A percentile compares a stretch with the other conserved stretches of the same genome.
These are phyloP conservation scores for Pipistrellus nathusii DNA, from an alignment of 2,797 vertebrate genomes.

Conservation along the genomic window DNA sequence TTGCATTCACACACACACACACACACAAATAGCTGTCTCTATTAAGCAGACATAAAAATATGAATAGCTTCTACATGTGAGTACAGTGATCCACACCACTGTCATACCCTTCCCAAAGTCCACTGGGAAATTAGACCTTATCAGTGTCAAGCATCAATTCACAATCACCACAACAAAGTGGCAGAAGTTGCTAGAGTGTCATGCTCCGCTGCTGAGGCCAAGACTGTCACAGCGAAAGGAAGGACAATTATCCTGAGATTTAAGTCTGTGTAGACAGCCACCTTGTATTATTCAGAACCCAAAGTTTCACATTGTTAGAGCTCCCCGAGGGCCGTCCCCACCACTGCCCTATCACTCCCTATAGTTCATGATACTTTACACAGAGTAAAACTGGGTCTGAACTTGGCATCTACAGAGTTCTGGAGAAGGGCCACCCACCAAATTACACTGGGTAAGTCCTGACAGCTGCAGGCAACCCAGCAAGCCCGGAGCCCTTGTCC, in stretches of 20 bases:
- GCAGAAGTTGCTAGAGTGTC: constrained; percentile 76
- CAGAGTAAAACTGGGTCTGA: constrained; percentile 45
- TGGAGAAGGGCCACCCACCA: constrained; percentile 24
- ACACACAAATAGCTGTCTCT: neutral
- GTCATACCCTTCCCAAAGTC: constrained; percentile 58
- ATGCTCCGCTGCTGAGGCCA: constrained; percentile 62
- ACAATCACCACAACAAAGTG: constrained; percentile 73
- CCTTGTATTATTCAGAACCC: constrained; percentile 61
- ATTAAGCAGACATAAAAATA: constrained; percentile 45
- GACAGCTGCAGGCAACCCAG: constrained; percentile 73
- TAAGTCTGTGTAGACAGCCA: constrained; percentile 70
- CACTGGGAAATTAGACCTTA: constrained; percentile 81
- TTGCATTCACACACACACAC: neutral
- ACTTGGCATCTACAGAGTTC: constrained; percentile 28
- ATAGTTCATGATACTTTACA: constrained; percentile 16
- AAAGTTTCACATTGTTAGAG: constrained; percentile 46
- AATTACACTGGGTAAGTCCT: constrained; percentile 55
- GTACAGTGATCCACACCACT: constrained; percentile 55
- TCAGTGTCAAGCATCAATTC: constrained; percentile 80
- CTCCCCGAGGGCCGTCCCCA: neutral
- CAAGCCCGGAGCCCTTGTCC: constrained; percentile 61
- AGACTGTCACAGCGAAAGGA: constrained; percentile 67
- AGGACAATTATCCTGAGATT: constrained; percentile 73
- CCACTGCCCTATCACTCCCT: neutral
- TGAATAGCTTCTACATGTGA: constrained; percentile 47